These are phyloP conservation scores for Leucosticte australis DNA, from an alignment of 2,113 vertebrate genomes.

Conservation along the genomic window DNA sequence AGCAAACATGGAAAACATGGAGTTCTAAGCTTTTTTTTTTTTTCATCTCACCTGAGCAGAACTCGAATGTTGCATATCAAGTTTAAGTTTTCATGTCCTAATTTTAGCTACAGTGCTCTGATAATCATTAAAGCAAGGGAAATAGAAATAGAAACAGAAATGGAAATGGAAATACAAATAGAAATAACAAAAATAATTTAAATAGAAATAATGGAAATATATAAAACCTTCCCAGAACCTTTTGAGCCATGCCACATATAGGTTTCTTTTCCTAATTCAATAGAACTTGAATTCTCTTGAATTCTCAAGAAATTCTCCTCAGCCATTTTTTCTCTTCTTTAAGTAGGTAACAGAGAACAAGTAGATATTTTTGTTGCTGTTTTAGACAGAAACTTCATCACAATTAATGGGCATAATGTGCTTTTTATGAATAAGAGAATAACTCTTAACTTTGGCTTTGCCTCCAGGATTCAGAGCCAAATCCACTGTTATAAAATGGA, in stretches of 20 bases:
- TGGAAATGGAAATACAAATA: background rate
- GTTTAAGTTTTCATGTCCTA: background rate
- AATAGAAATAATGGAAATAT: background rate
- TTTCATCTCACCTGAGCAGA: background rate
- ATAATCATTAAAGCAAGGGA: background rate
- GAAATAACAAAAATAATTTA: background rate
- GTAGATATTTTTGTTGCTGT: background rate
- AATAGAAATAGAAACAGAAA: background rate
- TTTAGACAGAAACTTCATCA: background rate
- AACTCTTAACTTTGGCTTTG: background rate
- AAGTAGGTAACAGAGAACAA: background rate
- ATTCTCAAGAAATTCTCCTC: background rate
- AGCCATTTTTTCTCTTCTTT: background rate
- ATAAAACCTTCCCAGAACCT: fast-evolving
- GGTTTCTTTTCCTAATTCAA: background rate
- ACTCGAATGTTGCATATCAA: background rate
- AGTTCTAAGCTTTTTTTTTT: background rate
- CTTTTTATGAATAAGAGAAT: background rate
- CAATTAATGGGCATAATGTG: background rate
- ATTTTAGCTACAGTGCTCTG: background rate
- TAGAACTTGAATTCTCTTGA: background rate
- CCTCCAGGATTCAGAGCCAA: background rate
- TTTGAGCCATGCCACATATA: background rate
- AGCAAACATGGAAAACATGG: background rate
- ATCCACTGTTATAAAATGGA: background rate